phyloP scores from a whole-genome alignment of 2,888 invertebrate genomes.

The Philhelius pedissequus region DNA sequence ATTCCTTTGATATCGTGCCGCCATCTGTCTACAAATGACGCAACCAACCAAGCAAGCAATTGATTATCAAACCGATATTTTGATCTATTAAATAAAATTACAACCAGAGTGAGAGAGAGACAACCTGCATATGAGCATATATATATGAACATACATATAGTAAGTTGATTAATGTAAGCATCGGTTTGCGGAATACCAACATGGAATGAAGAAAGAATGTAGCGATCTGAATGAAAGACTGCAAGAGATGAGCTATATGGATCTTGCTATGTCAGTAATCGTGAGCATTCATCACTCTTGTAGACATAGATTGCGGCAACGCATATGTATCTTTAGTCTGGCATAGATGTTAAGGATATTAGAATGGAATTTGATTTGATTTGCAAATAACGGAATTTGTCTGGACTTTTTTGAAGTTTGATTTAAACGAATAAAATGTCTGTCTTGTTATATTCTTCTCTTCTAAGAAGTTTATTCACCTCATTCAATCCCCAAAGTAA shows the following conservation, averaged over 20 bases:
- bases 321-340: not conserved
- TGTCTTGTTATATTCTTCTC: too few species aligned
- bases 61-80: conserved; percentile 59
- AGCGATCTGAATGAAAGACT: not conserved
- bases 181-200: not conserved
- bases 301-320: not conserved
- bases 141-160: not conserved
- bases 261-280: conserved; percentile 17
- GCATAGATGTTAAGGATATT: not conserved
- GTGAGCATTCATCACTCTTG: conserved; percentile 38
- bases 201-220: conserved; percentile 23
- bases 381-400: conserved; percentile 15
- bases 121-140: not conserved
- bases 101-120: not conserved
- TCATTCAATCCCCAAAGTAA: too few species aligned
- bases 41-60: conserved; percentile 45
- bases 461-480: too few species aligned
- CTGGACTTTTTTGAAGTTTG: not conserved
- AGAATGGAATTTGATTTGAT: conserved; percentile 17
- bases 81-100: conserved; percentile 58
- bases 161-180: conserved; percentile 27
- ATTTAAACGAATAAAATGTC: too few species aligned
- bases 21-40: conserved; percentile 49
- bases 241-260: conserved; percentile 43
- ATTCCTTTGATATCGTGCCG: conserved; percentile 55